Evolutionary conservation across 2,113 vertebrate species (phyloP).

Genomic region (Chrysemys picta): DNA sequence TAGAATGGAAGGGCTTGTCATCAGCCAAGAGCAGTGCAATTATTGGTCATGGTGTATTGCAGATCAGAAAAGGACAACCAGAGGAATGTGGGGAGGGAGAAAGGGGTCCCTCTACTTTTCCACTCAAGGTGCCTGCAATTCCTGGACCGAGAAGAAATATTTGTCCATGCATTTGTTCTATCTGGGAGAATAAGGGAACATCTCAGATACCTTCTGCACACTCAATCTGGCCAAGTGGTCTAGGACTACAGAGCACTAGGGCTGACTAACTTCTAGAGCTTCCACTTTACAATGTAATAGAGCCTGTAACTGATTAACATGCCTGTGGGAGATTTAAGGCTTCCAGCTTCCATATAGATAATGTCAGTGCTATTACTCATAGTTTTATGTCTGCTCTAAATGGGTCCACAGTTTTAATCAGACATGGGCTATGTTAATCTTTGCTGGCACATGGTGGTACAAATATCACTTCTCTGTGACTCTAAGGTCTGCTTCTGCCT

Average conservation of each 20-base stretch:
- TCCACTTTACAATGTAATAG: not conserved
- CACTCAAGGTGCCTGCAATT: not conserved
- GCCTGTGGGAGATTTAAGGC: not conserved
- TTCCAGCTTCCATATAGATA: not conserved
- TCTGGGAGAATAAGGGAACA: not conserved
- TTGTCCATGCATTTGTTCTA: accelerated
- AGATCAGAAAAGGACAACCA: not conserved
- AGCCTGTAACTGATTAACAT: not conserved
- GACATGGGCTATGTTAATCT: not conserved
- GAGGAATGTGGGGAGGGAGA: not conserved
- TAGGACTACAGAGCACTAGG: not conserved
- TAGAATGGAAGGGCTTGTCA: no score
- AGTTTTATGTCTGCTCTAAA: not conserved
- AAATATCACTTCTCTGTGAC: not conserved
- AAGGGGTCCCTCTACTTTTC: not conserved
- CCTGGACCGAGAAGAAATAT: not conserved
- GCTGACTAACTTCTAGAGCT: not conserved
- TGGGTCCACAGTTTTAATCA: not conserved
- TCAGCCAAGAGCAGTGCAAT: no score
- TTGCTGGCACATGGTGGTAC: not conserved
- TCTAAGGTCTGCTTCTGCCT: not conserved
- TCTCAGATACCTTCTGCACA: not conserved
- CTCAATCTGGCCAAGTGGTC: not conserved
- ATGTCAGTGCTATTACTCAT: not conserved
- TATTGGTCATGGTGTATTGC: no score